Conservation (phyloP, 2,113 vertebrate species). For the Gymnogyps californianus region DNA sequence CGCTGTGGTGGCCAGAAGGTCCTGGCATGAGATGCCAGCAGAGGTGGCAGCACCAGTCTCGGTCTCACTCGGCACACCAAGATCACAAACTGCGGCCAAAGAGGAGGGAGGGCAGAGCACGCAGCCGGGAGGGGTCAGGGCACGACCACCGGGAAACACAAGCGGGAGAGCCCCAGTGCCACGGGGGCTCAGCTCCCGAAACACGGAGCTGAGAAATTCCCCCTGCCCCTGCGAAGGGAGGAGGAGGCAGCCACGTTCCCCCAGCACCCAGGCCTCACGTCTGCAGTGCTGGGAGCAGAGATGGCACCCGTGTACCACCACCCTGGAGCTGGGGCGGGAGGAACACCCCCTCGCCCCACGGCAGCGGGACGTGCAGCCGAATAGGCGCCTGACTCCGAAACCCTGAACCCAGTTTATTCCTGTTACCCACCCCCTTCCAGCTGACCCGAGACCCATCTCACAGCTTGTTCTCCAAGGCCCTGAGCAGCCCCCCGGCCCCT, state of each 20-base stretch:
- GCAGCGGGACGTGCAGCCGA: rapidly evolving
- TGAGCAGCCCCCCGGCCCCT: neutral
- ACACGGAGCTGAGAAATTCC: neutral
- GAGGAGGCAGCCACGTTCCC: neutral
- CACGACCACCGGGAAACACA: rapidly evolving
- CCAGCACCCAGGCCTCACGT: neutral
- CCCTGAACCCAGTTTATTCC: neutral
- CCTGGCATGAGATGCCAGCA: neutral
- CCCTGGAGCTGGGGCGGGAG: neutral
- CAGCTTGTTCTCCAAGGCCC: neutral
- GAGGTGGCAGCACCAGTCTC: neutral
- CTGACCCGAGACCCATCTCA: neutral
- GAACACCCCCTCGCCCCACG: rapidly evolving
- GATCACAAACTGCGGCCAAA: rapidly evolving
- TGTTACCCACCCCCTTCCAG: neutral
- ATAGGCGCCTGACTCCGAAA: neutral
- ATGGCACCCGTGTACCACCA: rapidly evolving
- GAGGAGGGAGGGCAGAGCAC: neutral
- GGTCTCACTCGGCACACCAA: rapidly evolving
- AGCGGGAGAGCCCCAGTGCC: rapidly evolving
- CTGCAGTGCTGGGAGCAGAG: neutral
- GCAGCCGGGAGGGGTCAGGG: neutral
- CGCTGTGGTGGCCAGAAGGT: neutral
- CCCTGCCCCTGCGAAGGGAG: neutral
- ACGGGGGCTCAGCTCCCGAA: neutral